Base-by-base conservation (phyloP, 2,797 vertebrate genomes). In the Oreortyx pictus region DNA sequence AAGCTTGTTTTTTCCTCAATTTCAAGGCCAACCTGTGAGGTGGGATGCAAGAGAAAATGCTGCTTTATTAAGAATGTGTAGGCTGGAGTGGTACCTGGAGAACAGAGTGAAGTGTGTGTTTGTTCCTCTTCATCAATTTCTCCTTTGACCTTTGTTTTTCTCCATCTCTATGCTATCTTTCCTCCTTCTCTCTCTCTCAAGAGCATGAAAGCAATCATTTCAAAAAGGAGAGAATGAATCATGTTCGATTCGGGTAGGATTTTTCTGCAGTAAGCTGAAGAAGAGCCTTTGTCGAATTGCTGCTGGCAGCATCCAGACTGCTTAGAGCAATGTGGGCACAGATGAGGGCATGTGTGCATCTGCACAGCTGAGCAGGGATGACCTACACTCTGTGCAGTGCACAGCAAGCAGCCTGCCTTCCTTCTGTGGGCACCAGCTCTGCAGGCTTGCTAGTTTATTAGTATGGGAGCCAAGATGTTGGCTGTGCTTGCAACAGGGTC, bases 71-170 rank as follows among this genome's bases (percentile, higher is more conserved):
- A 77, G 82, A 87, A 75, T 46, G 44, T 50, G 90, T 31, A 86
- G 62, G 27, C 31, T 89, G 73, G 76, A 91, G 62, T 65, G 50
- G 54, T 66, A 59, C 59, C 85, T 83, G 70, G n/a, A 84, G 77
- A 92, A 84, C 0, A 61, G 31, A 77, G 33, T 54, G 70, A 62
- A 91, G 33, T 39, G 65, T 54, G 33, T 43, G 71, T 80, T 90
- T 49, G 6, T 77, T 92, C 74, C 71, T 91, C 74, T 91, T 89
- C 73, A 68, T 57, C 2, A 5, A 46, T 91, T 92, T 86, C 56
- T 82, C 24, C 83, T 71, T 82, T 91, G 80, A 91, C 92, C 89
- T 94, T 86, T 91, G 71, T 70, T 90, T 93, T 71, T 76, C 52
- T 59, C 74, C 16, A 16, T 54, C 37, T 83, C 74, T 57, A 0